Percentiles rank a stretch among this genome's conserved stretches.
These are phyloP conservation scores for Sinella curviseta DNA, from an alignment of 1,140 invertebrate genomes.

Conservation along the genomic window DNA sequence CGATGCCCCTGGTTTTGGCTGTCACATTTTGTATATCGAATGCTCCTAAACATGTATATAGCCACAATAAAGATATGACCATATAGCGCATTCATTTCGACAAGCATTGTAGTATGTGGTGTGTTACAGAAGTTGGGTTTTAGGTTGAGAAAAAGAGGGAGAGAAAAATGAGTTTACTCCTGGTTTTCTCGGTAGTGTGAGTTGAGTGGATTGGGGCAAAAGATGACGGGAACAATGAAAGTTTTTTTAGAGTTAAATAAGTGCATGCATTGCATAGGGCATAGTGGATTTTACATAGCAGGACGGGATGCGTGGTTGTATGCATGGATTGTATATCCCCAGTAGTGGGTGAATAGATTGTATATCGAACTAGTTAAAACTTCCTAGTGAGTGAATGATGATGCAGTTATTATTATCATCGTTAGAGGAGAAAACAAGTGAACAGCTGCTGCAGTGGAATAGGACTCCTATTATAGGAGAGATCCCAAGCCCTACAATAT, in stretches of 20 bases:
- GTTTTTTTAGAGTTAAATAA: slow-evolving; percentile 2
- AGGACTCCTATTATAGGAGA: neutral
- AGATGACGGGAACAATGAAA: slow-evolving; percentile 12
- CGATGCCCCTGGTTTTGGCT: slow-evolving; percentile 36
- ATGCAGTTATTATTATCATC: slow-evolving; percentile 17
- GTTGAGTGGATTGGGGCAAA: neutral
- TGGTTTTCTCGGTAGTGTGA: neutral
- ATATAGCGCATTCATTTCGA: no score
- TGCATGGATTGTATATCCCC: neutral
- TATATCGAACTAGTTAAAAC: no score
- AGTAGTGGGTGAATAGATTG: no score
- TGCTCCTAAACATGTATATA: no score
- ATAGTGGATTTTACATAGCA: no score
- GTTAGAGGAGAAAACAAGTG: slow-evolving; percentile 17
- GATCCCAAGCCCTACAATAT: neutral
- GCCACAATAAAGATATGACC: no score
- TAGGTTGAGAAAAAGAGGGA: no score
- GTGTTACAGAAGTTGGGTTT: no score
- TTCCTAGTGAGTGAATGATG: slow-evolving; percentile 8
- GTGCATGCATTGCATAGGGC: no score
- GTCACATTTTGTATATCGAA: neutral
- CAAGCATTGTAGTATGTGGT: no score
- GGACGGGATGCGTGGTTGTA: no score
- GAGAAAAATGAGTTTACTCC: no score
- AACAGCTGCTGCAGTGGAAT: slow-evolving; percentile 11